A percentile compares a stretch with the other conserved stretches of the same genome.
Evolutionary conservation across 1,140 invertebrate genomes (phyloP).

Genomic region (Metopolophium dirhodum): DNA sequence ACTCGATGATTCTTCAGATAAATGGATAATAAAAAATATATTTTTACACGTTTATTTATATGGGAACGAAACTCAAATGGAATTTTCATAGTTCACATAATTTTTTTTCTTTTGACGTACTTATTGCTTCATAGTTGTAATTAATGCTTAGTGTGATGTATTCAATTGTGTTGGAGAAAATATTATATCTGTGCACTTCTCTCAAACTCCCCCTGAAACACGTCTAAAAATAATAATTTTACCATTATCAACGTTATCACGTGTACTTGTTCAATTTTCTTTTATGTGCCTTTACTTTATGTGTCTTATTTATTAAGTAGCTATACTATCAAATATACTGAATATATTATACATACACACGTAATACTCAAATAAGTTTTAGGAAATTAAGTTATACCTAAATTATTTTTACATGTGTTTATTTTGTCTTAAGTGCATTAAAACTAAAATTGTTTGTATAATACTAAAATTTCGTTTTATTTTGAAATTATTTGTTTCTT

Average conservation of each 20-base stretch:
- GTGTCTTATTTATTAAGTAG: not conserved
- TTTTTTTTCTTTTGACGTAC: not conserved
- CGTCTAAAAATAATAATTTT: not conserved
- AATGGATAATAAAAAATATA: not conserved
- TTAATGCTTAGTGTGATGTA: not conserved
- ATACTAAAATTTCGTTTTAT: not conserved
- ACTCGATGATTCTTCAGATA: too few relatives aligned
- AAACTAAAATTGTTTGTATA: not conserved
- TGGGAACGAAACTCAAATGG: not conserved
- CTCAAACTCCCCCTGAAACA: too few relatives aligned
- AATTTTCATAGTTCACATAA: not conserved
- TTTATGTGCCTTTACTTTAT: not conserved
- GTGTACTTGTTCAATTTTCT: not conserved
- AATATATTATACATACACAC: not conserved
- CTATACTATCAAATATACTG: not conserved
- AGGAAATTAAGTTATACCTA: not conserved
- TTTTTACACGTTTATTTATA: not conserved
- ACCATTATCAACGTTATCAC: not conserved
- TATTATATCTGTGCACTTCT: not conserved
- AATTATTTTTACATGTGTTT: not conserved
- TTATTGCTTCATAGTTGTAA: not conserved
- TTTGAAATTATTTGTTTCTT: not conserved
- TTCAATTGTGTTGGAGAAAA: not conserved
- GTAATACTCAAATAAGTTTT: not conserved
- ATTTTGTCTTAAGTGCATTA: too few relatives aligned